Conservation (phyloP, 2,797 vertebrate genomes). For the Microchirus variegatus region DNA sequence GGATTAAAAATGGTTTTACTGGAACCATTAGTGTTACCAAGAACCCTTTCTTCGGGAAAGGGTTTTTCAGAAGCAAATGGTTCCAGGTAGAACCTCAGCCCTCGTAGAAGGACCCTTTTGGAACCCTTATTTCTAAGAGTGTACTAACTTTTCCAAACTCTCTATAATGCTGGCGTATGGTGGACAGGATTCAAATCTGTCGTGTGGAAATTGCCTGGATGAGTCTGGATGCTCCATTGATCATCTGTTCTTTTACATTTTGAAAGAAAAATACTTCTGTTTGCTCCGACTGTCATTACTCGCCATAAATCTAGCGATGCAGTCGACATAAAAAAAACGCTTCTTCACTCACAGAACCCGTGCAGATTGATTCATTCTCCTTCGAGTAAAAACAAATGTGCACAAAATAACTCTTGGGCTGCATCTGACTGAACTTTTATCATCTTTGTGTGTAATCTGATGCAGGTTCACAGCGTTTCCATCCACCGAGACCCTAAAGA, state of each 20-base stretch:
- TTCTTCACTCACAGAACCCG: not conserved
- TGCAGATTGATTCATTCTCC: not conserved
- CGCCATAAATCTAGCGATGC: conserved; percentile 9
- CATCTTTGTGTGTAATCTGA: conserved; percentile 4
- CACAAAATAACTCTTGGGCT: conserved; percentile 6
- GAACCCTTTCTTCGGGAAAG: no score
- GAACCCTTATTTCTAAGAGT: no score
- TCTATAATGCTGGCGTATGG: no score
- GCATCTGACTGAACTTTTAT: conserved; percentile 9
- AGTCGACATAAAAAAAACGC: not conserved
- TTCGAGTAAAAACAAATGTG: not conserved
- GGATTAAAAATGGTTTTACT: no score
- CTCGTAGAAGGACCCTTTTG: no score
- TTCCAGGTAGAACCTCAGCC: no score
- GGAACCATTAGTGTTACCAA: no score
- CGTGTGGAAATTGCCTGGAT: no score
- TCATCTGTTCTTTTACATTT: conserved; percentile 1
- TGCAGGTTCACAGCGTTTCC: conserved; percentile 26
- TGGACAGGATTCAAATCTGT: no score
- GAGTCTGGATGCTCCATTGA: not conserved
- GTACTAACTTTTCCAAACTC: no score
- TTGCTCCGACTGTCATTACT: conserved; percentile 21
- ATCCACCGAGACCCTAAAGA: not conserved
- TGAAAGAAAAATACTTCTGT: conserved; percentile 13
- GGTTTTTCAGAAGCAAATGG: no score